These are phyloP conservation scores for Lasioglossum albipes DNA, from an alignment of 1,140 invertebrate genomes.

Conservation along the genomic window DNA sequence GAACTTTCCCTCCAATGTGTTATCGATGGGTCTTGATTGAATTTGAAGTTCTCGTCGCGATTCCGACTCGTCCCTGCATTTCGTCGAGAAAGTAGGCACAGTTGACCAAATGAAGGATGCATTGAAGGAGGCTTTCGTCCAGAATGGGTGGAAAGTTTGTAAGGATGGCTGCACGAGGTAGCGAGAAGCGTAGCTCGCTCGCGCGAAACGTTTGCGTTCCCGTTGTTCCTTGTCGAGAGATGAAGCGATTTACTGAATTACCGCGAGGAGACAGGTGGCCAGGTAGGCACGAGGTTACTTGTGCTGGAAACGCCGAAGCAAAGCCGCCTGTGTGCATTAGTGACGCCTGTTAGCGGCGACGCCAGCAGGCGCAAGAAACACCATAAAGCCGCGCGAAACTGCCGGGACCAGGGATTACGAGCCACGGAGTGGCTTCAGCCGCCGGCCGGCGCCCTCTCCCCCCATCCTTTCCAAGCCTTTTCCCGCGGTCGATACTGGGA, in stretches of 20 bases:
- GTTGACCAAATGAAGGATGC: no score
- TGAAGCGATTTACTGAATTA: conserved; percentile 44
- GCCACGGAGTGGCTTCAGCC: background rate
- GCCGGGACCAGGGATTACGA: conserved; percentile 20
- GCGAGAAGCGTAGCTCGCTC: background rate
- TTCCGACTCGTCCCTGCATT: no score
- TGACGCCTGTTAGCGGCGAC: conserved; percentile 55
- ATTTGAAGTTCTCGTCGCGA: no score
- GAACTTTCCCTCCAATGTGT: no score
- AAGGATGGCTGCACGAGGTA: background rate
- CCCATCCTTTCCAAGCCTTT: conserved; percentile 9
- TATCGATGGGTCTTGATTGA: no score
- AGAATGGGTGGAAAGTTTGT: no score
- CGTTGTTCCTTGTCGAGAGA: background rate
- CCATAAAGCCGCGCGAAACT: conserved; percentile 40
- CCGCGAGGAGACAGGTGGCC: conserved; percentile 33
- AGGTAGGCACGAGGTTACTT: background rate
- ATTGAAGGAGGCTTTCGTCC: no score
- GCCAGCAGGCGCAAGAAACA: conserved; percentile 49
- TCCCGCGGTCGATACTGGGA: background rate
- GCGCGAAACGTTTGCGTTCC: background rate
- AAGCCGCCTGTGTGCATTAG: conserved; percentile 49
- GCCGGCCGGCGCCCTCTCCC: conserved; percentile 20
- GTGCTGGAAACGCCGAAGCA: conserved; percentile 20
- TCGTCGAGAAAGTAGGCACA: no score